phyloP scores from a whole-genome alignment of 1,140 invertebrate species.

The Brachionus asplanchnoidis region DNA sequence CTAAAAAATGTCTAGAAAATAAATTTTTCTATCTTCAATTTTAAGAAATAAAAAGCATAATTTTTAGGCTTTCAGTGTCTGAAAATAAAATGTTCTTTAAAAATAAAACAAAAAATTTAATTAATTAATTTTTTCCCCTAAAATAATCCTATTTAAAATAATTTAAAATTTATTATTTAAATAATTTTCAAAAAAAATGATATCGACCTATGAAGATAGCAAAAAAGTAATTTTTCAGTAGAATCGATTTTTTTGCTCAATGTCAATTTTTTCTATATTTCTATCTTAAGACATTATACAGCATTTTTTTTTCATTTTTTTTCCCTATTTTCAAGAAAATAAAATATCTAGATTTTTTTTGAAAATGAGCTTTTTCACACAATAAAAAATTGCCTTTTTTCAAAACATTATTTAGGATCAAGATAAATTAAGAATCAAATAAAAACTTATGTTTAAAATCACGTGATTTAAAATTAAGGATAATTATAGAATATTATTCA shows the following conservation, averaged over 20 bases:
- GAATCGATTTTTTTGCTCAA: too few relatives aligned
- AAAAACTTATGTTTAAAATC: not conserved
- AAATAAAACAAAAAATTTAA: not conserved
- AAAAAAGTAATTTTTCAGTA: too few relatives aligned
- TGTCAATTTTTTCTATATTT: too few relatives aligned
- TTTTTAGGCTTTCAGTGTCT: not conserved
- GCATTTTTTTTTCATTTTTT: too few relatives aligned
- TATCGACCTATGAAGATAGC: too few relatives aligned
- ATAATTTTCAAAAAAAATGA: too few relatives aligned
- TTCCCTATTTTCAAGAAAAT: too few relatives aligned
- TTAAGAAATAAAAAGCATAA: not conserved
- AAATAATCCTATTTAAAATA: not conserved
- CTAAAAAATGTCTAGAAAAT: not conserved
- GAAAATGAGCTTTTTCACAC: not conserved
- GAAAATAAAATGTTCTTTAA: not conserved
- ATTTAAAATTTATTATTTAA: too few relatives aligned
- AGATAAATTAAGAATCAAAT: not conserved
- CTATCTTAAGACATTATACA: too few relatives aligned
- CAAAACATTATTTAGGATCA: not conserved
- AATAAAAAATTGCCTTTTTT: not conserved
- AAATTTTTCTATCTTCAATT: not conserved
- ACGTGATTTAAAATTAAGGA: not conserved
- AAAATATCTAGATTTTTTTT: too few relatives aligned
- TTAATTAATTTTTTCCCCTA: not conserved
- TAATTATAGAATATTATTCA: not conserved